Percentiles rank a stretch among this genome's conserved stretches.
These are phyloP conservation scores for Oreochromis mossambicus DNA, from an alignment of 2,797 vertebrate genomes.

Conservation along the genomic window DNA sequence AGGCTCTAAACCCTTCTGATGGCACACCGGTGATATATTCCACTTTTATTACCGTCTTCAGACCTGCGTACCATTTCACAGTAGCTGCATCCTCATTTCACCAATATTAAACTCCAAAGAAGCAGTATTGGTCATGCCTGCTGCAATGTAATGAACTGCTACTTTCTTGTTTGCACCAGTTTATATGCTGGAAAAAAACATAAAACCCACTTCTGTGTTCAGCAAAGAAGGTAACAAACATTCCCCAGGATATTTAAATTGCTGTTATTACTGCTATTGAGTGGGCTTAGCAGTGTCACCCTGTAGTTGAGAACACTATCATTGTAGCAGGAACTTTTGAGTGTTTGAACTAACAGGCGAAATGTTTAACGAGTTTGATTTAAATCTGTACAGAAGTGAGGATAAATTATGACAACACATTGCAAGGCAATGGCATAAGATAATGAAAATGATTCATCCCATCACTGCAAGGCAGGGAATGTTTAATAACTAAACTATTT, in stretches of 20 bases:
- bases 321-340: neutral
- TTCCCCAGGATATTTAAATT: constrained; percentile 17
- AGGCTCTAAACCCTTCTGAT: constrained; percentile 54
- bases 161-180: constrained; percentile 17
- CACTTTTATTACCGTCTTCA: constrained; percentile 55
- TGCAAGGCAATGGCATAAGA: neutral
- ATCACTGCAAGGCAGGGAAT: neutral
- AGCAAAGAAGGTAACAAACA: neutral
- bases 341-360: neutral
- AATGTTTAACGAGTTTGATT: neutral
- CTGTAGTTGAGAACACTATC: neutral
- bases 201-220: neutral
- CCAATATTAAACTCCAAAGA: constrained; percentile 39
- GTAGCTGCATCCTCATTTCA: constrained; percentile 46
- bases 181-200: neutral
- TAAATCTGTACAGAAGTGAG: neutral
- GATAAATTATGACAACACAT: neutral
- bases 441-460: neutral
- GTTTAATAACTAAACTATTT: constrained; percentile 18
- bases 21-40: constrained; percentile 68
- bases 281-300: neutral
- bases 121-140: constrained; percentile 30
- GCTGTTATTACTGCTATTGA: constrained; percentile 3
- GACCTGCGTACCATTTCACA: constrained; percentile 35
- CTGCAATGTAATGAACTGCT: constrained; percentile 18